Evolutionary conservation across 1,140 invertebrate genomes (phyloP), one percentile per base, ranked within the genome.

Genomic region (Tribolium castaneum): DNA sequence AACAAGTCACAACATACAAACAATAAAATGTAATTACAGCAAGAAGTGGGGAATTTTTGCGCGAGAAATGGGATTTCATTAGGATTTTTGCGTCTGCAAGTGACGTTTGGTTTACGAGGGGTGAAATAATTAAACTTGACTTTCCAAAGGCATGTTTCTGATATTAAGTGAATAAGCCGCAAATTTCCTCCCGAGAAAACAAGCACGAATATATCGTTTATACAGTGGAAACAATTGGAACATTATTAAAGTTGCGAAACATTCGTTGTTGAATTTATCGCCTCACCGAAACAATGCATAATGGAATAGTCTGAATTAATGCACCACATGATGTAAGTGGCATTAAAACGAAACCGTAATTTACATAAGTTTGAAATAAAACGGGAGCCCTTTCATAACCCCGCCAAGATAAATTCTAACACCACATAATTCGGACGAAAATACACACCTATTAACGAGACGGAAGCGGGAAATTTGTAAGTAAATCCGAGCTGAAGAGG

Each of bases 401-500:
- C n/a, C 13, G 19, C 16, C 9, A 62, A 62, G 19, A 66, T 66
- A 66, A 62, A 66, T 66, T 66, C 30, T 66, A 66, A 66, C 25
- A 66, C 59, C 59, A 30, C 56, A 62, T 62, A 62, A 62, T 62
- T 25, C 56, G 56, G 22, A 10, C 25, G n/a, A 66, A 66, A 66
- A 35, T 66, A 35, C 14, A 66, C 59, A 66, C 25, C 59, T 66
- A 66, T 66, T 66, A 66, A 66, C 22, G 1, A 13, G 30, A 12
- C 59, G 59, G 59, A 66, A 35, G 59, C 34, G 25, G 25, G 30
- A 66, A 66, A 66, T 66, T 66, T 66, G 59, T 66, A 66, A 66
- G 59, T 66, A 66, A 66, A 66, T 66, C 59, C 59, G 10, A 59
- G 14, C 35, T 35, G 6, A 13, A 66, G 30, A 14, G 59, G n/a